Base-by-base conservation (phyloP, 2,113 vertebrate genomes). In the Cranoglanis bouderius region DNA sequence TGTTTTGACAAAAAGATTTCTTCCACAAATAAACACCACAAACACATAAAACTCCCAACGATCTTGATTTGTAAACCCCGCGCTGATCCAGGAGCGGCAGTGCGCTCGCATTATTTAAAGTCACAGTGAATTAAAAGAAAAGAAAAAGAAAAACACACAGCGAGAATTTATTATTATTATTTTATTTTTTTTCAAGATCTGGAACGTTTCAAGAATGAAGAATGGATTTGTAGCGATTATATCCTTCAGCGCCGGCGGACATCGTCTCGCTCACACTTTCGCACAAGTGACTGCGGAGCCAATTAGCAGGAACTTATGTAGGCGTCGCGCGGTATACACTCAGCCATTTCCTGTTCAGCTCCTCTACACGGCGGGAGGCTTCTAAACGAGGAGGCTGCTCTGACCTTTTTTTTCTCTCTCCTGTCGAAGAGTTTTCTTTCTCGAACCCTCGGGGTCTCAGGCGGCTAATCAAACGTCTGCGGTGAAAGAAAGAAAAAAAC, bases 401-500 rank as follows among this genome's bases (percentile, higher is more conserved):
- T 86, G 43, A 82, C 83, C 89, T 65, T 89, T 72, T 87, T 43
- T n/a, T n/a, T n/a, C n/a, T 61, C 51, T 38, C 53, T 32, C 78
- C 57, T 72, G 75, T 83, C 80, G 75, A 87, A 61, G 81, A 86
- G 84, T 29, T 91, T 88, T 78, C 46, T 65, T 84, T 86, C 40
- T 74, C 29, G 16, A 67, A 29, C 72, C 26, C 87, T 83, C 5
- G 21, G 63, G 89, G 85, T 84, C 32, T 87, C 38, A 46, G 72
- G 65, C 61, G 43, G 49, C 35, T 87, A 74, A 89, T 92, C 86
- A 89, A 55, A 92, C 61, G 84, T 89, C 87, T 83, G 80, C 53
- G 35, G 29, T 84, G 75, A 74, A 63, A 67, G 32, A 88, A 75
- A 82, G 88, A 49, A 78, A 49, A 78, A 49, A 78, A 40, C 10